A percentile compares a stretch with the other conserved stretches of the same genome.
Conservation (phyloP, 2,113 vertebrate species). For the Xiphorhynchus elegans region DNA sequence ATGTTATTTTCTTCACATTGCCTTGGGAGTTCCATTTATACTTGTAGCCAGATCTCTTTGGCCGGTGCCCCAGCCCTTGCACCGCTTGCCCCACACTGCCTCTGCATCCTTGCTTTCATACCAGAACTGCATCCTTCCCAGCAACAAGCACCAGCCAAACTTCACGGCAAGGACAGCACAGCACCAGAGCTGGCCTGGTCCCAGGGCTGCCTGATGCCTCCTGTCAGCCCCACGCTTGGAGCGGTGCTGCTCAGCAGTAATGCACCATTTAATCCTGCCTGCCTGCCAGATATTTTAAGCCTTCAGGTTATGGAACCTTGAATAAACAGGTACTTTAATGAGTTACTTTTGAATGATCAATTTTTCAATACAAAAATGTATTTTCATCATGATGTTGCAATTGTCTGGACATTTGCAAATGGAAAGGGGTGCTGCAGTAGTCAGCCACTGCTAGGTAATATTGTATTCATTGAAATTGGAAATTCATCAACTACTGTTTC, state of each 20-base stretch:
- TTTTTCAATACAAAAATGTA: not conserved
- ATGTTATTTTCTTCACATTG: not conserved
- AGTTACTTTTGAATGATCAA: not conserved
- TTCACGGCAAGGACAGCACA: not conserved
- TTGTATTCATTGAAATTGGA: not conserved
- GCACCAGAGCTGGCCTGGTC: accelerated
- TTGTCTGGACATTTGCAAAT: not conserved
- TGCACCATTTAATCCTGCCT: not conserved
- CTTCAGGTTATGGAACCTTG: not conserved
- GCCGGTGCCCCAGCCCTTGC: accelerated
- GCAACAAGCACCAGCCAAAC: not conserved
- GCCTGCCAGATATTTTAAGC: not conserved
- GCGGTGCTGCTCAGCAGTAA: not conserved
- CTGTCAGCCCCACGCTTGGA: not conserved
- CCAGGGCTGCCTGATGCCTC: not conserved
- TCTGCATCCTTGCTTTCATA: not conserved
- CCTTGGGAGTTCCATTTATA: not conserved
- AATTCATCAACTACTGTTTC: not conserved
- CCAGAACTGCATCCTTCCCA: not conserved
- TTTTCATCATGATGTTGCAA: not conserved
- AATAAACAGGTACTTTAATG: not conserved
- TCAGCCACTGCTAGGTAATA: not conserved
- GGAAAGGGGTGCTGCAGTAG: not conserved
- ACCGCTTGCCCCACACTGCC: accelerated
- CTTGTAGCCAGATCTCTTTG: not conserved